phyloP scores from a whole-genome alignment of 2,888 invertebrate species.

The Drosophila gaucha region DNA sequence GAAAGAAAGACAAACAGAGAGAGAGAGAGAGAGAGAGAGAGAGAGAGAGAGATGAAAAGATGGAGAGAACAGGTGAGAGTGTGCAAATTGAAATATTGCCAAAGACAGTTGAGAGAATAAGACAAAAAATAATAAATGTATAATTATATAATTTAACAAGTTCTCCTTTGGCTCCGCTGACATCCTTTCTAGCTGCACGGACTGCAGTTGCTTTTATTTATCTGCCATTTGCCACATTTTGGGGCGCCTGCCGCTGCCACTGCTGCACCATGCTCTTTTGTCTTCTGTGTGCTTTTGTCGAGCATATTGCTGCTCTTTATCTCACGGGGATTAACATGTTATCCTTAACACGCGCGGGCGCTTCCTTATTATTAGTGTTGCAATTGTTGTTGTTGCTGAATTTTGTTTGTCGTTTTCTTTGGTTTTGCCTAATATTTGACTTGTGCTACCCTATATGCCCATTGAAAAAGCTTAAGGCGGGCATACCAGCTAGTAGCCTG shows the following conservation, averaged over 20 bases:
- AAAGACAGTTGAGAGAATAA: too few relatives aligned
- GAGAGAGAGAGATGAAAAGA: neutral
- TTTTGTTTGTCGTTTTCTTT: constrained; percentile 58
- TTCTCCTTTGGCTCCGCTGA: too few relatives aligned
- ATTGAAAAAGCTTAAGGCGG: neutral
- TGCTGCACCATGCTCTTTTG: neutral
- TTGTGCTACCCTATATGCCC: constrained; percentile 1
- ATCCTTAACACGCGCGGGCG: constrained; percentile 67
- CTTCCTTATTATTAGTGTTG: constrained; percentile 43
- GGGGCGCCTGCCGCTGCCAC: neutral
- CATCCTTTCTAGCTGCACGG: too few relatives aligned
- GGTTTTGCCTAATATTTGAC: constrained; percentile 32
- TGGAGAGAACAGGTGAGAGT: neutral
- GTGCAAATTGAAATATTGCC: neutral
- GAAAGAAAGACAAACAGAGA: neutral
- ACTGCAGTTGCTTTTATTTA: constrained; percentile 22
- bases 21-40: neutral
- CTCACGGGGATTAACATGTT: constrained; percentile 76
- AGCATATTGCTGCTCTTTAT: constrained; percentile 73
- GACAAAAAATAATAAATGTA: neutral
- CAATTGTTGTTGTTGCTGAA: constrained; percentile 47
- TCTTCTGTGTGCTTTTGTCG: constrained; percentile 31
- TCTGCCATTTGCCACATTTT: constrained; percentile 47
- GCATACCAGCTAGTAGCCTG: too few relatives aligned
- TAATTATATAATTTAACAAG: neutral